A percentile compares a stretch with the other conserved stretches of the same genome.
Evolutionary conservation across 2,888 invertebrate genomes (phyloP).

Genomic region (Hypolimnas misippus): DNA sequence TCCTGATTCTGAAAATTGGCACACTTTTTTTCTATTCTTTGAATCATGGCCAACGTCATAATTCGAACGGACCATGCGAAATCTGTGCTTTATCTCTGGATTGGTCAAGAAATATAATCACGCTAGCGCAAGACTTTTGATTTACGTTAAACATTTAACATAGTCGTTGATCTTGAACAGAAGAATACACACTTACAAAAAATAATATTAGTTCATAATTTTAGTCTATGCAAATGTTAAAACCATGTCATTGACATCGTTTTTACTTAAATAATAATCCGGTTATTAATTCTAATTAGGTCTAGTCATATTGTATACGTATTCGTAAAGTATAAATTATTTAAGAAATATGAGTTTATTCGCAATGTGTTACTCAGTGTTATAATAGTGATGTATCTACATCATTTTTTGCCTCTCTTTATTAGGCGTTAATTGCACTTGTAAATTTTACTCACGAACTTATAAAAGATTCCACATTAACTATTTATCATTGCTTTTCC

Average conservation of each 20-base stretch:
- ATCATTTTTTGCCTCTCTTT: neutral
- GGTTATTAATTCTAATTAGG: constrained; percentile 6
- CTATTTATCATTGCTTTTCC: too few species aligned
- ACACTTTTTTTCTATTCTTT: constrained; percentile 73
- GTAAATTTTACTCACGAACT: too few species aligned
- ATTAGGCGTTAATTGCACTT: too few species aligned
- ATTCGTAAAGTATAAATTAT: neutral
- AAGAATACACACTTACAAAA: neutral
- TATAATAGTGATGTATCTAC: neutral
- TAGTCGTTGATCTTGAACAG: neutral
- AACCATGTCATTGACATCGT: constrained; percentile 16
- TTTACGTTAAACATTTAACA: constrained; percentile 16
- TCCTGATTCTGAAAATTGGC: constrained; percentile 76
- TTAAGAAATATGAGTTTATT: neutral
- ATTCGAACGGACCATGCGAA: constrained; percentile 34
- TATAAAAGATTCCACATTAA: too few species aligned
- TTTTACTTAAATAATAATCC: constrained; percentile 6
- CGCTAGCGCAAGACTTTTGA: constrained; percentile 9
- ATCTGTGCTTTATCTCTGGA: constrained; percentile 3
- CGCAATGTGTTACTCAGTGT: neutral
- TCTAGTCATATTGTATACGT: neutral
- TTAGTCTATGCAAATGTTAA: neutral
- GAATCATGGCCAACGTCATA: constrained; percentile 46
- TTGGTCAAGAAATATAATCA: constrained; percentile 7
- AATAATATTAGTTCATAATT: neutral